Percentiles rank a stretch among this genome's conserved stretches.
phyloP scores from a whole-genome alignment of 2,888 invertebrate genomes.

The Ametastegia equiseti region DNA sequence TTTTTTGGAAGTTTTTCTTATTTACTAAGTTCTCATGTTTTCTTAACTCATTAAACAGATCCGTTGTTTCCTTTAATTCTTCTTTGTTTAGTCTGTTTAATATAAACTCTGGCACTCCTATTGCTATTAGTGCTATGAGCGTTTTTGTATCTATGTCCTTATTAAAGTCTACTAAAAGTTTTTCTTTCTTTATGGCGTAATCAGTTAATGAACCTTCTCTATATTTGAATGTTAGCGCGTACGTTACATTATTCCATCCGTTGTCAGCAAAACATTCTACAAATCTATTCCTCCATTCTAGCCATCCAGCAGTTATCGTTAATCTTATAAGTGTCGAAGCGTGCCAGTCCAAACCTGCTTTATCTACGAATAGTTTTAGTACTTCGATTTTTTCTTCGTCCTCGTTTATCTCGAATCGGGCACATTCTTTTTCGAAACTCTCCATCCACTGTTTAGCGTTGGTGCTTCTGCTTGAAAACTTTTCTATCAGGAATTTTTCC shows the following conservation, averaged over 20 bases:
- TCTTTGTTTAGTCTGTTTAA: constrained; percentile 58
- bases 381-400: constrained; percentile 52
- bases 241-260: constrained; percentile 57
- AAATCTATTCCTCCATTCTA: constrained; percentile 53
- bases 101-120: constrained; percentile 57
- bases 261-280: constrained; percentile 57
- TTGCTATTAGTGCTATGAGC: constrained; percentile 63
- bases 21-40: constrained; percentile 56
- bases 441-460: constrained; percentile 53
- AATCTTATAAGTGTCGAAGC: constrained; percentile 53
- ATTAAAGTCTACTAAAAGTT: constrained; percentile 57
- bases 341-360: constrained; percentile 45
- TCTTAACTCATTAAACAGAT: constrained; percentile 58
- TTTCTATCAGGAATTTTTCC: too few relatives aligned
- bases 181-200: constrained; percentile 59
- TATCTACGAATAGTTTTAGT: constrained; percentile 52
- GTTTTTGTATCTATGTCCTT: constrained; percentile 57
- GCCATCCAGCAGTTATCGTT: constrained; percentile 52
- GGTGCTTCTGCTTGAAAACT: constrained; percentile 48
- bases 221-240: constrained; percentile 58
- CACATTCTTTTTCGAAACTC: constrained; percentile 54
- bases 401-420: constrained; percentile 49
- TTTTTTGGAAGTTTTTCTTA: constrained; percentile 47
- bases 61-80: constrained; percentile 54
- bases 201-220: constrained; percentile 58